Conservation (phyloP, 2,888 invertebrate genomes). For the Sisyra nigra region DNA sequence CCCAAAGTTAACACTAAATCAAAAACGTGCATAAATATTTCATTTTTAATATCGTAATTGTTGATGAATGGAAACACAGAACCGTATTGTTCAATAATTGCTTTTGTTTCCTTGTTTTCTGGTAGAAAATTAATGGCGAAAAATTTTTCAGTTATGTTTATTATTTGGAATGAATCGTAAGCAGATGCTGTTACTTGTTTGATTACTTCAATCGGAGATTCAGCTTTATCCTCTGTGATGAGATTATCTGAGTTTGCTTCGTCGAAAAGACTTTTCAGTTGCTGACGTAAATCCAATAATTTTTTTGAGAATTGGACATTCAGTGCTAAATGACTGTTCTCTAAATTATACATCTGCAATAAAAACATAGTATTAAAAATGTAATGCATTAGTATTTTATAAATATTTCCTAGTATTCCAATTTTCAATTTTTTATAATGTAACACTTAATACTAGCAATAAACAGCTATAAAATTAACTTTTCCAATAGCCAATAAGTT, state of each 20-base stretch:
- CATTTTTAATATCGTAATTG: slow-evolving; percentile 22
- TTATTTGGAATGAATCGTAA: slow-evolving; percentile 41
- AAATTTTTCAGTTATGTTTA: slow-evolving; percentile 43
- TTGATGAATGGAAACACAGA: slow-evolving; percentile 20
- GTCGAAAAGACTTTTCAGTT: slow-evolving; percentile 21
- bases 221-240: slow-evolving; percentile 7
- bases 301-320: slow-evolving; percentile 56
- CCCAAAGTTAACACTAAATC: slow-evolving; percentile 21
- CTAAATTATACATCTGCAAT: slow-evolving; percentile 51
- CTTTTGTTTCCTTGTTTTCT: slow-evolving; percentile 17
- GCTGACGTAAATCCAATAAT: slow-evolving; percentile 27
- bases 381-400: no score
- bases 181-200: slow-evolving; percentile 38
- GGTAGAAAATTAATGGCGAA: slow-evolving; percentile 21
- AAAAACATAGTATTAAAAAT: slow-evolving; percentile 13
- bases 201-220: slow-evolving; percentile 21
- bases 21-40: slow-evolving; percentile 25
- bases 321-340: slow-evolving; percentile 42
- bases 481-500: no score
- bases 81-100: slow-evolving; percentile 18
- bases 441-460: no score
- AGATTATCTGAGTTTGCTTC: slow-evolving; percentile 14
- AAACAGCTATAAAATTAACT: no score
- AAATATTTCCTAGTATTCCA: no score
- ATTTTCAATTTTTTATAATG: no score